These are phyloP conservation scores for Peromyscus californicus DNA, from an alignment of 2,113 vertebrate genomes.

Conservation along the genomic window DNA sequence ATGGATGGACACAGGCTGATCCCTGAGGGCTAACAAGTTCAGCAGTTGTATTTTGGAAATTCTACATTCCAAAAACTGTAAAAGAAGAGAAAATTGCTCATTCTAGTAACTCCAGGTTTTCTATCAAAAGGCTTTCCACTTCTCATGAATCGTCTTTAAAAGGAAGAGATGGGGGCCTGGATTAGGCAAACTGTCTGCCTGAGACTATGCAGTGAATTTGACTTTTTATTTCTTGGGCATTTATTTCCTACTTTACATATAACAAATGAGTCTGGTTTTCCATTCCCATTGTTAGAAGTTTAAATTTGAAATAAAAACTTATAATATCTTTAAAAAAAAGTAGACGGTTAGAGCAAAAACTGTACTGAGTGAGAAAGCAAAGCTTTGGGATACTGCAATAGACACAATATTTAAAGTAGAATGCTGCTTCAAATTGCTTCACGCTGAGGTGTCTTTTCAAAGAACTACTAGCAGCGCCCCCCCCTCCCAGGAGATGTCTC, in stretches of 20 bases:
- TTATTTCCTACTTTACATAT: conserved; percentile 8
- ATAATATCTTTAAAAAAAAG: neutral
- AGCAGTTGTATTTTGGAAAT: neutral
- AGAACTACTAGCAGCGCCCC: neutral
- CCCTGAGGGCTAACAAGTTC: neutral
- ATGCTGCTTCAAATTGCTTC: conserved; percentile 22
- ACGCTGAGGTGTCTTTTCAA: neutral
- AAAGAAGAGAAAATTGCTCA: neutral
- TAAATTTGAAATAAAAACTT: conserved; percentile 39
- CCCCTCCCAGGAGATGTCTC: neutral
- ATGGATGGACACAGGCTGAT: neutral
- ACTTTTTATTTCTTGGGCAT: conserved; percentile 4
- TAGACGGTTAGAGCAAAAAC: neutral
- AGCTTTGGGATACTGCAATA: neutral
- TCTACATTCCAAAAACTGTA: conserved; percentile 1
- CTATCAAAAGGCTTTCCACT: neutral
- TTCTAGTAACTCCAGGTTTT: neutral
- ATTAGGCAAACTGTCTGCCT: neutral
- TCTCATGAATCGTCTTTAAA: neutral
- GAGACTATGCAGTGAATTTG: neutral
- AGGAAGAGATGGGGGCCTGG: neutral
- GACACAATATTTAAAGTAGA: conserved; percentile 7
- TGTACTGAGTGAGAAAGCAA: neutral
- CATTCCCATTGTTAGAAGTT: conserved; percentile 34
- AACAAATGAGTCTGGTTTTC: neutral